These are phyloP conservation scores for Nettapus auritus DNA, from an alignment of 2,113 vertebrate genomes.

Conservation along the genomic window DNA sequence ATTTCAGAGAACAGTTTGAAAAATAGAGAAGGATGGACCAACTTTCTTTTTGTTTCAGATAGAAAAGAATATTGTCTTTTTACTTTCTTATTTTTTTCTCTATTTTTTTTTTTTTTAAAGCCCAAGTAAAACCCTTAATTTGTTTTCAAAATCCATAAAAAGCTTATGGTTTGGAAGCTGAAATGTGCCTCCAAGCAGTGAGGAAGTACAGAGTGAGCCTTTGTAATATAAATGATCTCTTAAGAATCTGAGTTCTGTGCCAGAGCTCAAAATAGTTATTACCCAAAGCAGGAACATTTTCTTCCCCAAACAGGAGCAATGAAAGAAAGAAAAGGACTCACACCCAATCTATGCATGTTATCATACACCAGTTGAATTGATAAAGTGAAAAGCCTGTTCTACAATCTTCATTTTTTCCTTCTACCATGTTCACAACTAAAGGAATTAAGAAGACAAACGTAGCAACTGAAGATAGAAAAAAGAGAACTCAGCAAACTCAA, in stretches of 20 bases:
- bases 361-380: neutral
- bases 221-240: conserved; percentile 67
- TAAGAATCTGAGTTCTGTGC: conserved; percentile 57
- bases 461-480: conserved; percentile 31
- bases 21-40: neutral
- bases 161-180: conserved; percentile 40
- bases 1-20: conserved; percentile 1
- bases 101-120: neutral
- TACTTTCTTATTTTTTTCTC: neutral
- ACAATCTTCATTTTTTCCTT: conserved; percentile 1
- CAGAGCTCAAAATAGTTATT: conserved; percentile 70
- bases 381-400: neutral
- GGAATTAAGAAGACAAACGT: conserved; percentile 4
- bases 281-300: conserved; percentile 61
- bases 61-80: neutral
- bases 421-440: neutral
- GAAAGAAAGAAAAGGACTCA: conserved; percentile 39
- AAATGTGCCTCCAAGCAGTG: conserved; percentile 42
- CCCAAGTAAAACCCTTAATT: neutral
- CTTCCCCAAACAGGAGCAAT: conserved; percentile 46
- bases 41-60: neutral
- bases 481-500: neutral
- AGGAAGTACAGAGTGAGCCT: conserved; percentile 58
- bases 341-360: neutral
- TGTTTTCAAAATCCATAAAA: conserved; percentile 19